Percentiles rank a stretch among this genome's conserved stretches.
Evolutionary conservation across 2,797 vertebrate genomes (phyloP).

Genomic region (Tachyglossus aculeatus): DNA sequence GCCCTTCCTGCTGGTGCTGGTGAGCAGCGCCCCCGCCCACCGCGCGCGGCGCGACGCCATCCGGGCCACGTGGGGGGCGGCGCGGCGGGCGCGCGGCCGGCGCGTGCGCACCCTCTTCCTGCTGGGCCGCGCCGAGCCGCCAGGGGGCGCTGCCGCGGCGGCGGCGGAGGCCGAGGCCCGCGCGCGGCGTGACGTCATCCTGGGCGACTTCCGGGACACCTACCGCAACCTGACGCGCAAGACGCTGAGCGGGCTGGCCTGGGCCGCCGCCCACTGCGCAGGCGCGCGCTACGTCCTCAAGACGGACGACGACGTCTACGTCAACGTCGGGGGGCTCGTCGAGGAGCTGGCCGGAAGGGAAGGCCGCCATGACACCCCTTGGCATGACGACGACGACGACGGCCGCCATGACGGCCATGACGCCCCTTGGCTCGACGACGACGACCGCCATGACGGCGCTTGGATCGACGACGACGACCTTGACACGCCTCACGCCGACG

Average conservation of each 20-base stretch:
- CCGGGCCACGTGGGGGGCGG: conserved; percentile 77
- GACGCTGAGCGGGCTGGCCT: conserved; percentile 81
- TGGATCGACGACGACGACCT: conserved; percentile 71
- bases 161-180: conserved; percentile 73
- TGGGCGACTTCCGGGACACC: conserved; percentile 78
- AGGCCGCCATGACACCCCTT: conserved; percentile 70
- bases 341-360: conserved; percentile 71
- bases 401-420: conserved; percentile 78
- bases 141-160: not conserved
- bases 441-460: conserved; percentile 81
- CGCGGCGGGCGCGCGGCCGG: conserved; percentile 62
- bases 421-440: conserved; percentile 76
- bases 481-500: conserved; percentile 61
- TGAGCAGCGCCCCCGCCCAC: conserved; percentile 81
- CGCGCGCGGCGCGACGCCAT: conserved; percentile 82
- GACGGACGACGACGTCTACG: conserved; percentile 87
- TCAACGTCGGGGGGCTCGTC: conserved; percentile 78
- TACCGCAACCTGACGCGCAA: conserved; percentile 88
- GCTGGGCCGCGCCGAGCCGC: not conserved
- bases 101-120: conserved; percentile 53
- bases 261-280: conserved; percentile 80
- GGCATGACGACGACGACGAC: conserved; percentile 77
- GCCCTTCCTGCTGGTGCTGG: conserved; percentile 79
- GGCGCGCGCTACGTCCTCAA: conserved; percentile 82
- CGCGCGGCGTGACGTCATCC: conserved; percentile 79